Conservation (phyloP, 2,113 vertebrate genomes). For the Columbina picui region DNA sequence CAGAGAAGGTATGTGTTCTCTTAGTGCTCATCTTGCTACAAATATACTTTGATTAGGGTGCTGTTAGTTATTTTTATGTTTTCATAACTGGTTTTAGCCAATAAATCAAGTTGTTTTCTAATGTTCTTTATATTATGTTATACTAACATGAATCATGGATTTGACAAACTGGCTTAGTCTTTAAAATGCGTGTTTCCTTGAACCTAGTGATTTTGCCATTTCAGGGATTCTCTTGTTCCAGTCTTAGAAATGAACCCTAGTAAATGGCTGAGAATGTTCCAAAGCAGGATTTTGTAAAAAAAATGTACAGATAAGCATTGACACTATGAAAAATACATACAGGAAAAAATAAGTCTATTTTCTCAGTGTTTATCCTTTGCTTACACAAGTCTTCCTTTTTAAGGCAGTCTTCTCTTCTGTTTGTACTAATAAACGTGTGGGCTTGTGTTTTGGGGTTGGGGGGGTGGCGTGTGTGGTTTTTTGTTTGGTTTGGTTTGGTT, state of each 20-base stretch:
- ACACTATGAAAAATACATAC: neutral
- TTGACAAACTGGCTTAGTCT: neutral
- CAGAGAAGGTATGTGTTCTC: neutral
- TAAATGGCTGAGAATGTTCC: neutral
- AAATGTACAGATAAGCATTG: neutral
- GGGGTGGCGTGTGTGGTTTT: too few relatives aligned
- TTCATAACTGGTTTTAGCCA: slow-evolving; percentile 3
- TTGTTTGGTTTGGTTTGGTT: too few relatives aligned
- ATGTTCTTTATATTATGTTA: neutral
- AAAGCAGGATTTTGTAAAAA: neutral
- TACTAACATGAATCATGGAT: neutral
- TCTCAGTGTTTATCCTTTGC: neutral
- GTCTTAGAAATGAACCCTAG: neutral
- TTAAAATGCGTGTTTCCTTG: neutral
- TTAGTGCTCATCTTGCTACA: neutral
- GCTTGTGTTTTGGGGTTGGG: too few relatives aligned
- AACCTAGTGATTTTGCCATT: neutral
- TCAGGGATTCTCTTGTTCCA: neutral
- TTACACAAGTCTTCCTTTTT: neutral
- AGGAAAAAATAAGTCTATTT: neutral
- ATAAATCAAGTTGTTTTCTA: neutral
- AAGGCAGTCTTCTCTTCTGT: neutral
- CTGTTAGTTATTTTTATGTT: neutral
- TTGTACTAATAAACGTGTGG: neutral
- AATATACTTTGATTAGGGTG: neutral